These are phyloP conservation scores for Rhopalosiphum nymphaeae DNA, from an alignment of 2,888 invertebrate species.

Conservation along the genomic window DNA sequence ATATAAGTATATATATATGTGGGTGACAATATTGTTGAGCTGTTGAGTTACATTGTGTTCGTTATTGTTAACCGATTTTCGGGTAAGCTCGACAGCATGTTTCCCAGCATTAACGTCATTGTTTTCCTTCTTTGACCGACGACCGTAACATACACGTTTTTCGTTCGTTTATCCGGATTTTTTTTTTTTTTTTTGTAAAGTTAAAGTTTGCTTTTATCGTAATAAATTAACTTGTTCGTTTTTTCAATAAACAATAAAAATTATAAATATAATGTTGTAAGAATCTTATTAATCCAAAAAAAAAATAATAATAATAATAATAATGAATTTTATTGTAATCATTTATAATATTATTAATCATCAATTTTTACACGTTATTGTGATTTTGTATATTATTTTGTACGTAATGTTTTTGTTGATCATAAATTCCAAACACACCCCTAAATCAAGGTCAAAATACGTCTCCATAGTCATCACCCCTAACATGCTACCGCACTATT, in stretches of 20 bases:
- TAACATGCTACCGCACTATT: background rate
- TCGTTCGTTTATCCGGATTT: background rate
- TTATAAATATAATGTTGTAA: background rate
- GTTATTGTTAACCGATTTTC: background rate
- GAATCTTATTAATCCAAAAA: background rate
- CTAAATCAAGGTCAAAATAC: background rate
- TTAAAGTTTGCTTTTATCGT: background rate
- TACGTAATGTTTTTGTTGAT: background rate
- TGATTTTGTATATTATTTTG: background rate
- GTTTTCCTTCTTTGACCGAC: background rate
- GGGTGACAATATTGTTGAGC: no score
- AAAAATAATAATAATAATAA: background rate
- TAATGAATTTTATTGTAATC: no score
- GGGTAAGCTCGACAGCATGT: background rate
- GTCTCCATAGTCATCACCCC: background rate
- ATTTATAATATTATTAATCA: background rate
- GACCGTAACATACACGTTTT: constrained; percentile 1
- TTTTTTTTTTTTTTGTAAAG: background rate
- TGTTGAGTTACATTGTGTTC: background rate
- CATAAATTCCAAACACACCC: background rate
- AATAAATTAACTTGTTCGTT: background rate
- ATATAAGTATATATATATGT: no score
- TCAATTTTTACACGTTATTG: background rate
- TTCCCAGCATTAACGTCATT: background rate
- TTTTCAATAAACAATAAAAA: background rate